phyloP scores from a whole-genome alignment of 2,888 invertebrate species.

The Hirtodrosophila cameraria region DNA sequence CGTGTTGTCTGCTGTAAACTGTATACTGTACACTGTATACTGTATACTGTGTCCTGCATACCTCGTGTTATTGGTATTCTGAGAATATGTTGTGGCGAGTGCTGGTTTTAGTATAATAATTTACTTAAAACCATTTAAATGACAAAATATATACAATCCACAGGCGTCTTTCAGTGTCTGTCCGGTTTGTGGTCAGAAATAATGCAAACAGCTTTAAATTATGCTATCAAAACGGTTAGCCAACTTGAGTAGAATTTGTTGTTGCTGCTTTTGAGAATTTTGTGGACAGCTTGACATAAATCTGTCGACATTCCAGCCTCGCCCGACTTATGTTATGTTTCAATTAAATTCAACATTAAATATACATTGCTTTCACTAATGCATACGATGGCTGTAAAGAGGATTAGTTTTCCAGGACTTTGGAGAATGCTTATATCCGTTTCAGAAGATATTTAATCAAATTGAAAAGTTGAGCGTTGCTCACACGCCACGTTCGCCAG shows the following conservation, averaged over 20 bases:
- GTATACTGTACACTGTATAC: too few relatives aligned
- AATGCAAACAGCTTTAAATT: slow-evolving; percentile 44
- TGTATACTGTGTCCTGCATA: too few relatives aligned
- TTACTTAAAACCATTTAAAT: slow-evolving; percentile 66
- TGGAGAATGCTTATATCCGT: not conserved
- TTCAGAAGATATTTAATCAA: slow-evolving; percentile 57
- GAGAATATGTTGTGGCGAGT: slow-evolving; percentile 47
- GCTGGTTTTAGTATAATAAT: slow-evolving; percentile 69
- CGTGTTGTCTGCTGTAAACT: not conserved
- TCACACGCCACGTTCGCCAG: slow-evolving; percentile 36
- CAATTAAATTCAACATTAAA: slow-evolving; percentile 35
- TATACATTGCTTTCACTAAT: slow-evolving; percentile 1
- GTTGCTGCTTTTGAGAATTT: not conserved
- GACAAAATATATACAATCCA: slow-evolving; percentile 46
- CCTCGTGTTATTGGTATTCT: slow-evolving; percentile 53
- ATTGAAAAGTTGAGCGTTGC: slow-evolving; percentile 52
- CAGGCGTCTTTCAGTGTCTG: slow-evolving; percentile 1
- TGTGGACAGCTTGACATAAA: slow-evolving; percentile 41
- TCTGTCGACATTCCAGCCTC: slow-evolving; percentile 25
- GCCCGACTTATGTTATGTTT: slow-evolving; percentile 22
- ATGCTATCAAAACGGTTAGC: slow-evolving; percentile 53
- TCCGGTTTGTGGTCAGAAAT: slow-evolving; percentile 7
- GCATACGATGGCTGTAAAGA: not conserved
- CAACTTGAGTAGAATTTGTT: slow-evolving; percentile 14
- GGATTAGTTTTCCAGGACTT: slow-evolving; percentile 6